Conservation (phyloP, 1,140 invertebrate genomes). For the Latrodectus geometricus region DNA sequence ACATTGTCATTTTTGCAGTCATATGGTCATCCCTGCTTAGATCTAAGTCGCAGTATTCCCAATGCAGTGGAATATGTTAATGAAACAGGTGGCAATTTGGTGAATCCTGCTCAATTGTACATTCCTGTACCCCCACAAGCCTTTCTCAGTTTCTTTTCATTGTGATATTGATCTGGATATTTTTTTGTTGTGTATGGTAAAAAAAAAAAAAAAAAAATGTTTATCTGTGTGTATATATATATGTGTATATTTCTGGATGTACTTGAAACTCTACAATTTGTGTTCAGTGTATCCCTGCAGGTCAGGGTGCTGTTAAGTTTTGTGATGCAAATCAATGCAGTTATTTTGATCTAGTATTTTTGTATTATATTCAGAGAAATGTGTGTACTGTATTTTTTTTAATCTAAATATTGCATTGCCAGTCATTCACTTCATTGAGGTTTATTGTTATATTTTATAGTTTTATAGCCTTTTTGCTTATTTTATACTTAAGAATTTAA, state of each 20-base stretch:
- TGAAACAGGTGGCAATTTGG: conserved; percentile 68
- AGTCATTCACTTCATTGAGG: conserved; percentile 10
- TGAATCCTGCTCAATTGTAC: conserved; percentile 78
- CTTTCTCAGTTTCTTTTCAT: conserved; percentile 91
- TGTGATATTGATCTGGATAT: conserved; percentile 66
- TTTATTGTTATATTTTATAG: conserved; percentile 47
- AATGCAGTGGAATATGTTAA: conserved; percentile 39
- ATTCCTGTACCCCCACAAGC: conserved; percentile 87
- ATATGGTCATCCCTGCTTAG: conserved; percentile 89
- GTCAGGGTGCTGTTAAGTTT: conserved; percentile 6
- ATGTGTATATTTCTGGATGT: conserved; percentile 3
- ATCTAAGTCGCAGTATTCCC: conserved; percentile 65
- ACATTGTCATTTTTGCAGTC: conserved; percentile 69
- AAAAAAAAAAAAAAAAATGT: background rate
- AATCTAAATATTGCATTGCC: background rate
- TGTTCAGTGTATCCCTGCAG: conserved; percentile 13
- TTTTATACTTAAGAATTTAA: conserved; percentile 41
- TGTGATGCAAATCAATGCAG: conserved; percentile 11
- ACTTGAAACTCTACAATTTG: background rate
- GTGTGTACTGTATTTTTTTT: conserved; percentile 9
- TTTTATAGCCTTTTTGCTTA: conserved; percentile 40
- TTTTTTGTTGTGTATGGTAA: background rate
- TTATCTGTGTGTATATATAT: background rate
- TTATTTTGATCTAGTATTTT: conserved; percentile 42
- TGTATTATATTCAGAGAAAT: conserved; percentile 29